Base-by-base conservation (phyloP, 1,140 invertebrate species). In the Proctacanthus coquilletti region DNA sequence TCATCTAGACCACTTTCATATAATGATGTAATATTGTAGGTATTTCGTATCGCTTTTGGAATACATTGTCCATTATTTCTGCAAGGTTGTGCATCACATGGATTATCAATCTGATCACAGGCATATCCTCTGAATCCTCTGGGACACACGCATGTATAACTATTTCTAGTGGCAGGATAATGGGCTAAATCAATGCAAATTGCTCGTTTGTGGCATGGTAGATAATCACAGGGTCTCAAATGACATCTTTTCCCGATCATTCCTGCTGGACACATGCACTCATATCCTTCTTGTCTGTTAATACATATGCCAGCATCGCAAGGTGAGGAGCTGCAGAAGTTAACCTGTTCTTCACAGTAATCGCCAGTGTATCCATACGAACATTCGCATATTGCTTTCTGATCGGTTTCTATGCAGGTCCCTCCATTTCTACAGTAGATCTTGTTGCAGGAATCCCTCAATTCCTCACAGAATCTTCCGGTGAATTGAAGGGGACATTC, bases 281-380 rank as follows among this genome's bases (percentile, higher is more conserved):
- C 45, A 60, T 68, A 80, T 1, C 66, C 62, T 30, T 48, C 55
- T 40, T 51, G 50, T 4, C 53, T 37, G 37, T 66, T 68, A 1
- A 57, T 44, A 49, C 73, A 76, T 14, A 46, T 62, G 1, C 63
- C 72, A 38, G 63, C 66, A 49, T 76, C 72, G 50, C 76, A 80
- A 4, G 66, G 56, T 13, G 50, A 50, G 18, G 45, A 42, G 6
- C 50, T 39, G 36, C 70, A 73, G 21, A 59, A 55, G 41, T 68
- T 56, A 11, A 61, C 38, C 29, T 53, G 41, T 15, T 47, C 47
- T 43, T 71, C 63, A 42, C 69, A 73, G 23, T 49, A 51, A 20
- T 61, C 51, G 10, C 69, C 70, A 46, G 36, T 31, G 45, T 45
- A 60, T 39, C 41, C 74, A 18, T 61, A 43, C 5, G 61, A 47